Evolutionary conservation across 2,113 vertebrate genomes (phyloP).

Genomic region (Orycteropus afer): DNA sequence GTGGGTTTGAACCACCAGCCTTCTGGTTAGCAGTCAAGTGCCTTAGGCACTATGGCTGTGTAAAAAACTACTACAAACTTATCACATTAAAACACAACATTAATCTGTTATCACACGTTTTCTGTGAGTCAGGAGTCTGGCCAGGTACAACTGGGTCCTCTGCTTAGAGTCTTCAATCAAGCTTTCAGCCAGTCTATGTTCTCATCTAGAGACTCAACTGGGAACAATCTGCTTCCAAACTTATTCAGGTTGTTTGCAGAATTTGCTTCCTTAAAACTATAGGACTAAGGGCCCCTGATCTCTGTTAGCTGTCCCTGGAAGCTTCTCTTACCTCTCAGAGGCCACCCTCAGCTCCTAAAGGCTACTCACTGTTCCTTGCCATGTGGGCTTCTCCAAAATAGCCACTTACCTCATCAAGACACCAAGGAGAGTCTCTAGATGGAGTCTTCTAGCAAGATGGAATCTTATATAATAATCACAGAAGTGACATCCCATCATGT

Average conservation of each 20-base stretch:
- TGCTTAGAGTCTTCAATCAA: slow-evolving; percentile 13
- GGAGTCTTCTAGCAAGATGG: background rate
- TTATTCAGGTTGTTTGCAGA: background rate
- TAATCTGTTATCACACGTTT: background rate
- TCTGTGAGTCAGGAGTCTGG: background rate
- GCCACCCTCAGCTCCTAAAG: background rate
- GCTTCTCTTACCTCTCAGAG: background rate
- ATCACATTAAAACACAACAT: background rate
- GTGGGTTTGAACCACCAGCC: too few species aligned
- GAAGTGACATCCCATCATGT: background rate
- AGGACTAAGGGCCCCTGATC: background rate
- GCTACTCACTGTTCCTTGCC: background rate
- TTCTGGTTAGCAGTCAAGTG: too few species aligned
- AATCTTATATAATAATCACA: background rate
- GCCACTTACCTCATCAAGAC: background rate
- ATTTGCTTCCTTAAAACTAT: background rate
- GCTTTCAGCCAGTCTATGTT: background rate
- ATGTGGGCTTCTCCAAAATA: background rate
- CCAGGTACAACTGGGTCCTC: background rate
- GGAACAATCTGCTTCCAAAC: background rate
- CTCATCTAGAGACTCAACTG: background rate
- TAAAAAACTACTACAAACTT: background rate
- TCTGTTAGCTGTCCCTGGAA: background rate
- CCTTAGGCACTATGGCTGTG: too few species aligned
- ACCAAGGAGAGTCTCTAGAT: background rate